Conservation (phyloP, 2,888 invertebrate species). For the Lissonota sp. region DNA sequence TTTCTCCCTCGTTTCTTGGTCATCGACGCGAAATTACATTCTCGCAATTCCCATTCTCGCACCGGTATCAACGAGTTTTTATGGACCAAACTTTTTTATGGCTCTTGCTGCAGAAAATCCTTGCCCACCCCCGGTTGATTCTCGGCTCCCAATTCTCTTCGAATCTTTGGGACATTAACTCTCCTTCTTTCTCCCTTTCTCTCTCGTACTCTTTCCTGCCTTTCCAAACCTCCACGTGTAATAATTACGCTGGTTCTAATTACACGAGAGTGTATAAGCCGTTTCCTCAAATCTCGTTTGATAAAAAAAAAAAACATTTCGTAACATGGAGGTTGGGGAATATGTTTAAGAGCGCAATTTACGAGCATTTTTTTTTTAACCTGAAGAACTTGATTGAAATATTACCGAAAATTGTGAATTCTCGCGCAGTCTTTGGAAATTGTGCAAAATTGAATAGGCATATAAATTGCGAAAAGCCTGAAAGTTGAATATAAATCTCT, state of each 20-base stretch:
- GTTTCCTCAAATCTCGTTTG: background rate
- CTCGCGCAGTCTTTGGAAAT: no score
- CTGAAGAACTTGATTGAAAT: no score
- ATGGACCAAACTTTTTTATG: conserved; percentile 20
- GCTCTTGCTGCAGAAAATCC: conserved; percentile 4
- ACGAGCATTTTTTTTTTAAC: no score
- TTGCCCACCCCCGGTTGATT: conserved; percentile 1
- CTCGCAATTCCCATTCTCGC: conserved; percentile 35
- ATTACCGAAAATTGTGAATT: no score
- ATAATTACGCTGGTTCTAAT: background rate
- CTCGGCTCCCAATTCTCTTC: no score
- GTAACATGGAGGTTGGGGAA: no score
- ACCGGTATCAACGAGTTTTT: conserved; percentile 44
- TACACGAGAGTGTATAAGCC: background rate
- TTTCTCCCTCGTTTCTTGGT: conserved; percentile 5
- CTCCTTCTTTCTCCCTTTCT: background rate
- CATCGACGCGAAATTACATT: conserved; percentile 52
- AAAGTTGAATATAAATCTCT: no score
- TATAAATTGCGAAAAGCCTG: no score
- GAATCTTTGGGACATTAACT: background rate
- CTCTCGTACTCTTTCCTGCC: background rate
- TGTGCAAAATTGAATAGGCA: no score
- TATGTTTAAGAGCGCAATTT: no score
- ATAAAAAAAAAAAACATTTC: background rate
- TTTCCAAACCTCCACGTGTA: background rate